Conservation (phyloP, 35 echinoderm and acorn worm species). For the Holothuria glaberrima region DNA sequence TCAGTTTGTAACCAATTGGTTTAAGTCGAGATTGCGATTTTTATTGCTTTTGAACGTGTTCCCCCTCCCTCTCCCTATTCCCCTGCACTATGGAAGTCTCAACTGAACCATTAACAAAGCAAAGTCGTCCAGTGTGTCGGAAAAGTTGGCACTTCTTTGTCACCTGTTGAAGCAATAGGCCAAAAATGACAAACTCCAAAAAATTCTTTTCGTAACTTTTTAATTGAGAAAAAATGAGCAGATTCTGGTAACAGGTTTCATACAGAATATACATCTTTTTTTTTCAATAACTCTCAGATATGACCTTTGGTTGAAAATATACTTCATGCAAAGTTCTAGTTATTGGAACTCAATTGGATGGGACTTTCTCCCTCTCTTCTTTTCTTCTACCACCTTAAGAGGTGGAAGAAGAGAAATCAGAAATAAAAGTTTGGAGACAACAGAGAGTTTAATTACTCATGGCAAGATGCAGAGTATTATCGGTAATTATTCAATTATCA, state of each 20-base stretch:
- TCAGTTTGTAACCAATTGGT: no score
- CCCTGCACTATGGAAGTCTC: no score
- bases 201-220: slow-evolving; percentile 15
- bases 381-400: not conserved
- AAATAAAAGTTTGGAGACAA: not conserved
- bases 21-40: no score
- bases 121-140: no score
- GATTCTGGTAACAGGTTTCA: slow-evolving; percentile 56
- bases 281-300: slow-evolving; percentile 23
- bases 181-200: not conserved
- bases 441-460: no score
- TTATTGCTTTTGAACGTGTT: no score
- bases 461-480: no score
- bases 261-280: slow-evolving; percentile 53
- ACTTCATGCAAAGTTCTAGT: slow-evolving; percentile 35
- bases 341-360: slow-evolving; percentile 6
- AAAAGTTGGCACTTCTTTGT: no score
- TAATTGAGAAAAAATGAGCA: slow-evolving; percentile 56
- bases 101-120: no score
- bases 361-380: not conserved
- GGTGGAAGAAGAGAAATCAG: slow-evolving; percentile 2
- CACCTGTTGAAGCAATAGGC: not conserved
- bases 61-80: no score
- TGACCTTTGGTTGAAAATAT: slow-evolving; percentile 42
- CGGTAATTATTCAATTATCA: no score